Conservation (phyloP, 2,888 invertebrate genomes). For the Leptinotarsa rubiginosa region DNA sequence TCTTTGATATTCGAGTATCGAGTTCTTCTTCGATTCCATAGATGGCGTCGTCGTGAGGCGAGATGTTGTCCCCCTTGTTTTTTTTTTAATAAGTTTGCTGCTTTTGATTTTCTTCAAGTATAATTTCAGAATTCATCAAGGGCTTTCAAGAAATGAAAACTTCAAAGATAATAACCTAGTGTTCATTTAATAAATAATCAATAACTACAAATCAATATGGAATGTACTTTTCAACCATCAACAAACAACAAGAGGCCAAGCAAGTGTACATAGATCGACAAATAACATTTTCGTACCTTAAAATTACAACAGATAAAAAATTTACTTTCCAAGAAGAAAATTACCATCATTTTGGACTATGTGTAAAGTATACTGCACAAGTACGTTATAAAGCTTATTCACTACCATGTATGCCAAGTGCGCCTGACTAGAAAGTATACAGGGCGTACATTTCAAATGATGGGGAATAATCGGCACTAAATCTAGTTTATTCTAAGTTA, state of each 20-base stretch:
- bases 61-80: too few relatives aligned
- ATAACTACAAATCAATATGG: conserved; percentile 1
- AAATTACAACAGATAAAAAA: background rate
- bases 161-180: background rate
- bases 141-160: too few relatives aligned
- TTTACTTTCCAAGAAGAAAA: background rate
- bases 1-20: too few relatives aligned
- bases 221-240: conserved; percentile 5
- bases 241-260: background rate
- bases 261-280: background rate
- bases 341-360: background rate
- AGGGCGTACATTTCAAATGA: background rate
- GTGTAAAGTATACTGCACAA: conserved; percentile 6
- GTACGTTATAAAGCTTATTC: background rate
- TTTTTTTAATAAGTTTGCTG: too few relatives aligned
- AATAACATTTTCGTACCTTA: background rate
- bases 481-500: background rate
- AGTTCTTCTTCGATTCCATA: too few relatives aligned
- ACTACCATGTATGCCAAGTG: conserved; percentile 4
- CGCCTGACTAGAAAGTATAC: background rate
- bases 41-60: too few relatives aligned
- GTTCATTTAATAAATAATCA: background rate
- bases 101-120: too few relatives aligned
- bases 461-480: conserved; percentile 1
- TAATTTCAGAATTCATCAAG: too few relatives aligned